Base-by-base conservation (phyloP, 2,888 invertebrate genomes). In the Globia sparganii region DNA sequence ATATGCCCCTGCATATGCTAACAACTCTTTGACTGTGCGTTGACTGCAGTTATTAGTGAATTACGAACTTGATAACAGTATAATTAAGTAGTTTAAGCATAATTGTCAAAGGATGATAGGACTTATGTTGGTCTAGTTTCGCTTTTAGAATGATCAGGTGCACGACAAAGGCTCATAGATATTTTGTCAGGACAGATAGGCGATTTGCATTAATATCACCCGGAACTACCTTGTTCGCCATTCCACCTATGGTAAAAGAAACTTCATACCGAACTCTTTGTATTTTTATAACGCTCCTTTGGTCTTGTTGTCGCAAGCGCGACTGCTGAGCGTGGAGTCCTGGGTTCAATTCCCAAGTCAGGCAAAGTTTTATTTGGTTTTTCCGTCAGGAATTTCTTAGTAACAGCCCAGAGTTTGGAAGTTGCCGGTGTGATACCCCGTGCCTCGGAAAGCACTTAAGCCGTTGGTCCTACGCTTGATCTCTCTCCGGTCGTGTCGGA, bases 61-160 rank as follows among this genome's bases (percentile, higher is more conserved):
- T 34, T 31, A 5, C 3, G 1, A 78, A 78, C 46, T 37, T 46
- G 0, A 46, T 66, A 25, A n/a, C 5, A 28, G 18, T 25, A 37
- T 5, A n/a, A 72, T 0, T 43, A 15, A 15, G 13, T 28, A 76
- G 25, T 58, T 40, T 15, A 65, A 43, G 25, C 18, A 65, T 53
- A 3, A 34, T 34, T 21, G 4, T 37, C 40, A 21, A 34, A 25
- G 21, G 13, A 18, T 25, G 11, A 18, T 66, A n/a, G n/a, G n/a
- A n/a, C n/a, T n/a, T n/a, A 34, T 4, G 15, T 43, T 15, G 8
- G n/a, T 43, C 25, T 28, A 40, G 34, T 43, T 25, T 28, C 4
- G 37, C 56, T 78, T 77, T 77, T 77, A 77, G n/a, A 43, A 11
- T 40, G 40, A 40, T 62, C 21, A 40, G 21, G 2, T 28, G 13